Evolutionary conservation across 2,797 vertebrate species (phyloP).

Genomic region (Danio aesculapii): DNA sequence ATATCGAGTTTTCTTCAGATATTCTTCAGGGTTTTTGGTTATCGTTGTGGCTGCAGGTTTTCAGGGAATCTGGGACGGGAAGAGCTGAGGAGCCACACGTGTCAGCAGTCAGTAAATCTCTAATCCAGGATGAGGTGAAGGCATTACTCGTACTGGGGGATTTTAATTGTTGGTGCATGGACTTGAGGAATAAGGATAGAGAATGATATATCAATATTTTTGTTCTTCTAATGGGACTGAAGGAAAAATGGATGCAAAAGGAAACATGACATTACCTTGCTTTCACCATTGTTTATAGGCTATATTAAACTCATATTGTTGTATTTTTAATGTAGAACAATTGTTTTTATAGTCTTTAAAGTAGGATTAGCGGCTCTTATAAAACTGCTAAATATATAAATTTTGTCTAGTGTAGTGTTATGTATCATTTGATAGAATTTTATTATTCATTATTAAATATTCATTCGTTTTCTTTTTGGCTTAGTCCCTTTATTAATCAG

Average conservation of each 20-base stretch:
- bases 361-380: neutral
- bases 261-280: no score
- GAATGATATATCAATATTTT: constrained; percentile 12
- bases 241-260: no score
- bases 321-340: no score
- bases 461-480: no score
- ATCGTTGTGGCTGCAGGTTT: constrained; percentile 21
- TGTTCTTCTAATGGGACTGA: neutral
- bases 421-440: no score
- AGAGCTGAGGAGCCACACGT: constrained; percentile 68
- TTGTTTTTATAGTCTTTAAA: no score
- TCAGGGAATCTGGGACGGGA: constrained; percentile 35
- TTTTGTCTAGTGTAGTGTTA: no score
- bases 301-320: no score
- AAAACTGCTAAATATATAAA: neutral
- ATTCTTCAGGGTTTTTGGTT: neutral
- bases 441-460: no score
- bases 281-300: no score
- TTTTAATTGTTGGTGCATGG: constrained; percentile 79
- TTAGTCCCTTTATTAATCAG: no score
- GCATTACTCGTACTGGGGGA: constrained; percentile 77
- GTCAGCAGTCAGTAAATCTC: constrained; percentile 85
- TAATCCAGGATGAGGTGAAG: constrained; percentile 85
- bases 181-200: constrained; percentile 63
- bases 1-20: constrained; percentile 9